Conservation (phyloP, 2,797 vertebrate species). For the Poecilia velifera region DNA sequence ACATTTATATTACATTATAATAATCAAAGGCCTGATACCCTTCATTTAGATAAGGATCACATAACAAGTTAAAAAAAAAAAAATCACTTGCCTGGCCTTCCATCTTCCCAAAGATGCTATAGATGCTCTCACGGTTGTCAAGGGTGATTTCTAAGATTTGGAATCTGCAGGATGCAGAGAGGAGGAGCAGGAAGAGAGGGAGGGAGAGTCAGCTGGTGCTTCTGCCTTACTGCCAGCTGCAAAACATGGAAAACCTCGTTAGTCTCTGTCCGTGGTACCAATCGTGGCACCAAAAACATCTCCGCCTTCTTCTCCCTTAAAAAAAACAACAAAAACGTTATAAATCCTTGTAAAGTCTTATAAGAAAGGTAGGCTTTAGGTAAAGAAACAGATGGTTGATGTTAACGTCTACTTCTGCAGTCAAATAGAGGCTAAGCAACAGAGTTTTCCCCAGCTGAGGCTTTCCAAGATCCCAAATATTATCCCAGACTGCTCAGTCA, state of each 20-base stretch:
- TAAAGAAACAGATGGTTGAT: not conserved
- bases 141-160: not conserved
- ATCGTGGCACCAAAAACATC: constrained; percentile 38
- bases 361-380: fast-evolving
- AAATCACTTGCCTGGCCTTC: constrained; percentile 54
- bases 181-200: not conserved
- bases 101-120: constrained; percentile 41
- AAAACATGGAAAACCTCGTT: constrained; percentile 19
- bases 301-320: not conserved
- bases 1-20: not conserved
- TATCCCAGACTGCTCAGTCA: not conserved
- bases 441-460: not conserved
- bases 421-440: not conserved
- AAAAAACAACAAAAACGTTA: fast-evolving
- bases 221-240: constrained; percentile 33
- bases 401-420: not conserved
- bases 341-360: fast-evolving
- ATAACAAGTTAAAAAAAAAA: not conserved
- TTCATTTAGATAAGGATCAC: not conserved
- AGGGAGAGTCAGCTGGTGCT: constrained; percentile 42
- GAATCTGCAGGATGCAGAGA: constrained; percentile 11
- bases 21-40: not conserved
- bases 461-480: not conserved
- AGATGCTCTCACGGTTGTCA: not conserved
- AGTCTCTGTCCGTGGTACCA: constrained; percentile 67